Conservation (phyloP, 2,797 vertebrate species). For the Ctenosaura bakeri region DNA sequence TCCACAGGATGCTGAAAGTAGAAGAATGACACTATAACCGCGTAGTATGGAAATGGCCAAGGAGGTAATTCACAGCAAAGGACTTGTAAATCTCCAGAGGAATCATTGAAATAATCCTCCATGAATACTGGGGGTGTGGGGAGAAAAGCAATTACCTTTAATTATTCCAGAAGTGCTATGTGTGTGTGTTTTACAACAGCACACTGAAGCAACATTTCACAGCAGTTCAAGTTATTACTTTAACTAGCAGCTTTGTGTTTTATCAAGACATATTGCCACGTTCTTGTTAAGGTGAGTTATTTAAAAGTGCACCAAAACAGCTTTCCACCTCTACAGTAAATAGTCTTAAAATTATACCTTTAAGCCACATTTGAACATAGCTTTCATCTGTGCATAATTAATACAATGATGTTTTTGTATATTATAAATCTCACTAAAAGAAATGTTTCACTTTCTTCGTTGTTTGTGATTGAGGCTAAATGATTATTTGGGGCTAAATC, state of each 20-base stretch:
- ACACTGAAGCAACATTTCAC: conserved; percentile 45
- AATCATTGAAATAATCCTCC: not conserved
- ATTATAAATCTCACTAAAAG: not conserved
- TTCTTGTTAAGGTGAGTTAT: conserved; percentile 44
- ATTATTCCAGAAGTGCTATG: conserved; percentile 54
- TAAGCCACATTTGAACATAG: conserved; percentile 28
- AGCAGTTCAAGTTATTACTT: conserved; percentile 46
- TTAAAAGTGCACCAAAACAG: conserved; percentile 32
- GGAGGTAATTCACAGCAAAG: not conserved
- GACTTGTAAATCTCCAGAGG: not conserved
- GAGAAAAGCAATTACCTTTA: conserved; percentile 47
- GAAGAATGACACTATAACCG: too few species aligned
- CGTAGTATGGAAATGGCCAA: not conserved
- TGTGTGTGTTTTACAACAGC: not conserved
- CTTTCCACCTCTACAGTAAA: conserved; percentile 25
- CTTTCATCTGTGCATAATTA: conserved; percentile 11
- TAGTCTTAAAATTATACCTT: conserved; percentile 15
- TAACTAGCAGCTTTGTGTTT: conserved; percentile 46
- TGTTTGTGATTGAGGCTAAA: not conserved
- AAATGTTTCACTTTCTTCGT: not conserved
- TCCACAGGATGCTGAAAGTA: too few species aligned
- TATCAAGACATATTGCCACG: conserved; percentile 50
- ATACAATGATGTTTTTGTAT: not conserved
- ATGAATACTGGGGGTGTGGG: not conserved
- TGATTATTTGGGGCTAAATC: not conserved